Percentiles rank a stretch among this genome's conserved stretches.
These are phyloP conservation scores for Limnephilus lunatus DNA, from an alignment of 2,888 invertebrate genomes.

Conservation along the genomic window DNA sequence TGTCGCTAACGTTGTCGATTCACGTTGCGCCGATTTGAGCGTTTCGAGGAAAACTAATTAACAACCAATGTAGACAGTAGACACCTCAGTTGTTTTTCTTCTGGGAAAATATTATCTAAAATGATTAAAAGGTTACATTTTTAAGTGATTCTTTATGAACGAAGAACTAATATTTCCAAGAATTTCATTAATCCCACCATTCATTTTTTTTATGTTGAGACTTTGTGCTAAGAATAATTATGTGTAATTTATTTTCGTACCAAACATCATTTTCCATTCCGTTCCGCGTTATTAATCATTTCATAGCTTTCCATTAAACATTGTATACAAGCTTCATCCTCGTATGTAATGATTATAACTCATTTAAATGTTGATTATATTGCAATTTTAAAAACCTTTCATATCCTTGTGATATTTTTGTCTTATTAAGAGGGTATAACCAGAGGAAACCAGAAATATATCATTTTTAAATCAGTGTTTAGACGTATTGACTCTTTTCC, in stretches of 20 bases:
- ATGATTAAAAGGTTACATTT: background rate
- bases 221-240: background rate
- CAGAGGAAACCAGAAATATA: too few relatives aligned
- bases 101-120: background rate
- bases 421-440: too few relatives aligned
- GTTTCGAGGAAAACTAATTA: constrained; percentile 20
- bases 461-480: too few relatives aligned
- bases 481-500: too few relatives aligned
- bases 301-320: too few relatives aligned
- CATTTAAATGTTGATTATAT: too few relatives aligned
- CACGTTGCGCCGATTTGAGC: constrained; percentile 2
- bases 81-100: background rate
- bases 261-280: too few relatives aligned
- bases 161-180: background rate
- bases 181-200: background rate
- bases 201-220: background rate
- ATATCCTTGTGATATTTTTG: too few relatives aligned
- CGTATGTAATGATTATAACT: too few relatives aligned
- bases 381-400: too few relatives aligned
- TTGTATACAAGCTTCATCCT: too few relatives aligned
- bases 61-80: background rate
- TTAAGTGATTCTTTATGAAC: background rate
- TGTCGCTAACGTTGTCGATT: constrained; percentile 21
- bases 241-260: background rate
- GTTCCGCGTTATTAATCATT: too few relatives aligned